These are phyloP conservation scores for Bos indicus DNA, from an alignment of 2,113 vertebrate species.

Conservation along the genomic window DNA sequence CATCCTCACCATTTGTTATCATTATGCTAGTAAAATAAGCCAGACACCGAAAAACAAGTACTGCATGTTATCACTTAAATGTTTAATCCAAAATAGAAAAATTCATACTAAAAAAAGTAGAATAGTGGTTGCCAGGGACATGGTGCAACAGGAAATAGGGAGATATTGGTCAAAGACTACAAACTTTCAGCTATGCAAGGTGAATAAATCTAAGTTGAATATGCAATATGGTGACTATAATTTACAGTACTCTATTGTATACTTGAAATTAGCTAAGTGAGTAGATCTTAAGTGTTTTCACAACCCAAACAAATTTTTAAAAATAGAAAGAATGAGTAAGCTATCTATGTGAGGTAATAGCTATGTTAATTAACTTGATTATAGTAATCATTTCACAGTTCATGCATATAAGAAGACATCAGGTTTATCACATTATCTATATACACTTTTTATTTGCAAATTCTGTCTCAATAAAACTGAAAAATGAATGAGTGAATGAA, in stretches of 20 bases:
- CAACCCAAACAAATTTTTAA: neutral
- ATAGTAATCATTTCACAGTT: neutral
- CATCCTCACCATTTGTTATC: neutral
- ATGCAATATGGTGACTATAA: neutral
- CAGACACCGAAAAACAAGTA: neutral
- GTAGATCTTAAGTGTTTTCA: neutral
- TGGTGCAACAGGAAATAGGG: neutral
- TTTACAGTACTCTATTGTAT: neutral
- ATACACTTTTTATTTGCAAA: neutral
- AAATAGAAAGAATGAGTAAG: neutral
- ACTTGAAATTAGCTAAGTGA: neutral
- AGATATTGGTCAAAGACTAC: neutral
- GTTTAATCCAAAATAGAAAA: neutral
- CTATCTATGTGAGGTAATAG: neutral
- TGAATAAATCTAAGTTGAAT: neutral
- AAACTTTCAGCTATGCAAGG: neutral
- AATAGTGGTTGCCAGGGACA: neutral
- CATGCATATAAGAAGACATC: neutral
- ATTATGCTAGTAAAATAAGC: neutral
- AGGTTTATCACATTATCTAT: neutral
- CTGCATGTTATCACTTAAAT: neutral
- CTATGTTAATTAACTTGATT: neutral
- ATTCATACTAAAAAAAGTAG: neutral
- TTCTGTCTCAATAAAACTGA: neutral
- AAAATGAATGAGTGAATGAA: neutral